Conservation (phyloP, 2,113 vertebrate genomes). For the Stegostoma tigrinum region DNA sequence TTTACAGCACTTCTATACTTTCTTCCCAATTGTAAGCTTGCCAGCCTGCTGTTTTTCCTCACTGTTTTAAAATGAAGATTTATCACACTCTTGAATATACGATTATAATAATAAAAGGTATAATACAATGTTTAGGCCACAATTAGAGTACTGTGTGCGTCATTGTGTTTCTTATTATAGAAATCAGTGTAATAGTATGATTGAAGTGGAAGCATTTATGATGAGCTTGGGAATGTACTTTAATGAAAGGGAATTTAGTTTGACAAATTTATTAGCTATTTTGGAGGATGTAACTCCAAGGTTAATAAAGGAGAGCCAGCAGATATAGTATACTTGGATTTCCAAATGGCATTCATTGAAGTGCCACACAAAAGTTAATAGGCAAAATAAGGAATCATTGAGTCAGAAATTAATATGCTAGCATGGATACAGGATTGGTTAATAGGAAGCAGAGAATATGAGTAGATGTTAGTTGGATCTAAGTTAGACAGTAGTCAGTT, state of each 20-base stretch:
- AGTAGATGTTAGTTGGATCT: too few relatives aligned
- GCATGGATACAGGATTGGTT: too few relatives aligned
- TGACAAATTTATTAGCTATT: not conserved
- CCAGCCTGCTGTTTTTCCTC: not conserved
- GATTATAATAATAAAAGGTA: not conserved
- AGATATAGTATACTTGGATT: too few relatives aligned
- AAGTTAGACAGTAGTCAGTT: too few relatives aligned
- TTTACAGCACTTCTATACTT: not conserved
- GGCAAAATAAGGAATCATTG: too few relatives aligned
- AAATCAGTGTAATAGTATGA: not conserved
- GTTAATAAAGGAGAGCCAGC: not conserved
- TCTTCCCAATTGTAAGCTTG: not conserved
- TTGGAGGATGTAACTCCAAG: too few relatives aligned
- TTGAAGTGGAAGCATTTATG: not conserved
- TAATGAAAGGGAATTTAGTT: not conserved
- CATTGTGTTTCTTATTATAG: not conserved
- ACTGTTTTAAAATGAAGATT: not conserved
- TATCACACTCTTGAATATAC: not conserved
- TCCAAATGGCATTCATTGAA: too few relatives aligned
- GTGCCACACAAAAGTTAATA: too few relatives aligned
- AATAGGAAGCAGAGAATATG: too few relatives aligned
- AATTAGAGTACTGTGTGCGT: not conserved
- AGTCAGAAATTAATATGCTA: too few relatives aligned
- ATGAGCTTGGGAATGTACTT: not conserved
- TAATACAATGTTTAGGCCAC: not conserved